A percentile compares a stretch with the other conserved stretches of the same genome.
These are phyloP conservation scores for Actinopyga echinites DNA, from an alignment of 53 echinoderm and acorn worm genomes.

Conservation along the genomic window DNA sequence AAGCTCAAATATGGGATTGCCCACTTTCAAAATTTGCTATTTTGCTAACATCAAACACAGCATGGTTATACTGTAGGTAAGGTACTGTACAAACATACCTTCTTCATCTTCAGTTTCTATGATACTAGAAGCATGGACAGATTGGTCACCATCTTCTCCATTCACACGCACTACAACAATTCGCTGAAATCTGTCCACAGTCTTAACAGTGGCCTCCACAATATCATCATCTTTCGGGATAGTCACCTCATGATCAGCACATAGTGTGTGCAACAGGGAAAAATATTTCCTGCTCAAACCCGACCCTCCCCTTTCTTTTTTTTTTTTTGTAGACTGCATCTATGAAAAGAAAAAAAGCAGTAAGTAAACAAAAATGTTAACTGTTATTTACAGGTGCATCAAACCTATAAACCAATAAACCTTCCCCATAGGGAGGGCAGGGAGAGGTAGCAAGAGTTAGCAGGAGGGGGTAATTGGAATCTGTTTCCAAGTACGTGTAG, in stretches of 20 bases:
- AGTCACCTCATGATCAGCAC: background rate
- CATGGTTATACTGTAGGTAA: too few relatives aligned
- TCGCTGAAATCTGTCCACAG: background rate
- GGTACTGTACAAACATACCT: background rate
- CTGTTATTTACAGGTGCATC: too few relatives aligned
- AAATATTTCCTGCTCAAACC: slow-evolving; percentile 6
- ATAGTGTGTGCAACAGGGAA: background rate
- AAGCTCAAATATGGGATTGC: too few relatives aligned
- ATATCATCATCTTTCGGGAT: background rate
- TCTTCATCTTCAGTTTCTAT: background rate
- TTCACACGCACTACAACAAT: background rate
- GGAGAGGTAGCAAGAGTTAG: too few relatives aligned
- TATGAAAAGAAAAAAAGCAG: background rate
- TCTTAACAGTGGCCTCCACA: background rate
- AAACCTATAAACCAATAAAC: too few relatives aligned
- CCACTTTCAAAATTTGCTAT: too few relatives aligned
- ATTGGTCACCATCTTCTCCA: background rate
- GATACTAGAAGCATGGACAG: background rate
- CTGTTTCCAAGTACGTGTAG: too few relatives aligned
- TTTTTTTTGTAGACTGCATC: background rate
- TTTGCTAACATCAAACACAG: too few relatives aligned
- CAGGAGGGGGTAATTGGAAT: too few relatives aligned
- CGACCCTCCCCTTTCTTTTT: background rate
- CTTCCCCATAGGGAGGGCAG: too few relatives aligned
- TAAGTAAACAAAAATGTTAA: too few relatives aligned